Base-by-base conservation (phyloP, 2,113 vertebrate species). In the Oenanthe melanoleuca region DNA sequence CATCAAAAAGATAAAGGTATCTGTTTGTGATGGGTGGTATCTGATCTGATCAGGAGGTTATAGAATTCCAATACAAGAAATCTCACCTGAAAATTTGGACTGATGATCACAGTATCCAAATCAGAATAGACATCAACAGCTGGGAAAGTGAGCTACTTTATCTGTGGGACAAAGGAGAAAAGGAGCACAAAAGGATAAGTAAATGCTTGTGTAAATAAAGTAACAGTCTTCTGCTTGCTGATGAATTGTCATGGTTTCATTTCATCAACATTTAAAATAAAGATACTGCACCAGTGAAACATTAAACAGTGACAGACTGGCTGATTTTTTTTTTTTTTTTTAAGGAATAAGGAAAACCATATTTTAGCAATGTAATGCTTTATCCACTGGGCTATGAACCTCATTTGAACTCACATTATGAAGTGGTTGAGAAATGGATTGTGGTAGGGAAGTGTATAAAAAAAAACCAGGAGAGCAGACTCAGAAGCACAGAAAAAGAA, bases 301-400 rank as follows among this genome's bases (percentile, higher is more conserved):
- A 69, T 56, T 87, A 63, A 92, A 72, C 55, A 79, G 42, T 29
- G 53, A 72, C 72, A 81, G 84, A 61, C 38, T 59, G 47, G 14
- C 12, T 47, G 42, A 57, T 23, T 15, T 42, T 21, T 37, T 34
- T 33, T 24, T 24, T 57, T 80, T 49, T 88, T 83, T 10, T 50
- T 64, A 67, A 61, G 38, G 57, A 13, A 45, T 49, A 91, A 72
- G 23, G 33, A 75, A 79, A 49, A 40, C 6, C n/a, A 50, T n/a
- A 67, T 80, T 86, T 89, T 78, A 93, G 15, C 57, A 67, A 60
- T 33, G 37, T 47, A 84, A 26, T 79, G 10, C 23, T 61, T 92
- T 92, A 93, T 65, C 57, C 49, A 50, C 40, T 38, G 37, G 38
- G 74, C 65, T 94, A 72, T 85, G 88, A 91, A 96, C 80, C 69